These are phyloP conservation scores for Halotydeus destructor DNA, from an alignment of 1,140 invertebrate genomes.

Conservation along the genomic window DNA sequence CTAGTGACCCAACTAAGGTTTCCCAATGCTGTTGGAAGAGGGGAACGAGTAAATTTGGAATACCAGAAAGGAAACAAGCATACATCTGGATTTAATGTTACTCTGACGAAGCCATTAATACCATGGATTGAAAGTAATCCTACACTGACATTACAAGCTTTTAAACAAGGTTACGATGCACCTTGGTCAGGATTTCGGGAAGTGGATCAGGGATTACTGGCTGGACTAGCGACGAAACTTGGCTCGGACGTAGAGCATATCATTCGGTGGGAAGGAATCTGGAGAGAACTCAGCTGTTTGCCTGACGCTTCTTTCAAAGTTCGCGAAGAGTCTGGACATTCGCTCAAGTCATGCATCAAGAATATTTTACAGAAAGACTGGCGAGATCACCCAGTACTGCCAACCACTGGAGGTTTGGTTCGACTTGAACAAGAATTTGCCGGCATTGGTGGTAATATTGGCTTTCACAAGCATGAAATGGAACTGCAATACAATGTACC, in stretches of 20 bases:
- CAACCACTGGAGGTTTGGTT: conserved; percentile 41
- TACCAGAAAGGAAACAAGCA: conserved; percentile 50
- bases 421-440: conserved; percentile 47
- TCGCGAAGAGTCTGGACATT: conserved; percentile 57
- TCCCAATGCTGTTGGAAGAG: conserved; percentile 59
- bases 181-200: conserved; percentile 53
- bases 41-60: conserved; percentile 48
- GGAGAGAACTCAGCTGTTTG: conserved; percentile 43
- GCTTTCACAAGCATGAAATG: conserved; percentile 60
- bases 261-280: conserved; percentile 56
- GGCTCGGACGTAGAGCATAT: conserved; percentile 38
- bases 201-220: conserved; percentile 24
- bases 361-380: conserved; percentile 53
- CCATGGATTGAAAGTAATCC: conserved; percentile 16
- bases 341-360: conserved; percentile 56
- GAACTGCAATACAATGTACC: conserved; percentile 50
- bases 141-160: conserved; percentile 34
- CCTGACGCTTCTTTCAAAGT: conserved; percentile 47
- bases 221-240: conserved; percentile 23
- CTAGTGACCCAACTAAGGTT: conserved; percentile 41
- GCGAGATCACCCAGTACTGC: conserved; percentile 53
- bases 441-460: conserved; percentile 63
- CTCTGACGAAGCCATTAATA: conserved; percentile 47
- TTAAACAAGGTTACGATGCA: conserved; percentile 46
- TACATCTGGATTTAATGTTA: conserved; percentile 44